These are phyloP conservation scores for Copsychus sechellarum DNA, from an alignment of 2,113 vertebrate species.

Conservation along the genomic window DNA sequence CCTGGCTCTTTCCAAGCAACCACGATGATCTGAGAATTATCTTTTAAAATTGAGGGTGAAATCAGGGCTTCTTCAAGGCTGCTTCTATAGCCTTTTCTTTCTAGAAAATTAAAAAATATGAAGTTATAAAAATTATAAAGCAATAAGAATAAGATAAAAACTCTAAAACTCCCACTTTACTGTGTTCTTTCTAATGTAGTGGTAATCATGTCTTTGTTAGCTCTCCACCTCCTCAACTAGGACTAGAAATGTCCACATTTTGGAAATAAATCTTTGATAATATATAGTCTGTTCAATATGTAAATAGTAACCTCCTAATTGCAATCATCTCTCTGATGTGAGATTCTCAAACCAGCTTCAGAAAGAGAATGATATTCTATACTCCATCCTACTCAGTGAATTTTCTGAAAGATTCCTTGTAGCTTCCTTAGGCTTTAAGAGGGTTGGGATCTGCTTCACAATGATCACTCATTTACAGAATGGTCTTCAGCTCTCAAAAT, in stretches of 20 bases:
- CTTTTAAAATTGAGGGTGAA: background rate
- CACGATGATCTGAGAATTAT: background rate
- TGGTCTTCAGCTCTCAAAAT: background rate
- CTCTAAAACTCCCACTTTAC: background rate
- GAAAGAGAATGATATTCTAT: background rate
- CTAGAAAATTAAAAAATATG: background rate
- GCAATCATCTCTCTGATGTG: background rate
- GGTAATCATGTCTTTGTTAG: background rate
- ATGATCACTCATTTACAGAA: background rate
- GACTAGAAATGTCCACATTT: background rate
- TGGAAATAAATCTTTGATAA: background rate
- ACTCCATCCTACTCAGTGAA: background rate
- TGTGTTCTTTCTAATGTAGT: background rate
- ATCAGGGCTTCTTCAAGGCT: background rate
- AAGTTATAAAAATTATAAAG: background rate
- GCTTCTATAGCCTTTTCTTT: background rate
- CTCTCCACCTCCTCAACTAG: background rate
- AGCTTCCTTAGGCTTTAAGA: slow-evolving; percentile 16
- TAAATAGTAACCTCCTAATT: background rate
- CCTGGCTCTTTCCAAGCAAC: background rate
- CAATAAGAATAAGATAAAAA: background rate
- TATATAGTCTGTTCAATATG: background rate
- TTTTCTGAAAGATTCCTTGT: slow-evolving; percentile 4
- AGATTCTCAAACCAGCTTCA: background rate
- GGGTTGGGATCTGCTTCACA: background rate